Conservation (phyloP, 2,113 vertebrate genomes). For the Malurus alboscapulatus region DNA sequence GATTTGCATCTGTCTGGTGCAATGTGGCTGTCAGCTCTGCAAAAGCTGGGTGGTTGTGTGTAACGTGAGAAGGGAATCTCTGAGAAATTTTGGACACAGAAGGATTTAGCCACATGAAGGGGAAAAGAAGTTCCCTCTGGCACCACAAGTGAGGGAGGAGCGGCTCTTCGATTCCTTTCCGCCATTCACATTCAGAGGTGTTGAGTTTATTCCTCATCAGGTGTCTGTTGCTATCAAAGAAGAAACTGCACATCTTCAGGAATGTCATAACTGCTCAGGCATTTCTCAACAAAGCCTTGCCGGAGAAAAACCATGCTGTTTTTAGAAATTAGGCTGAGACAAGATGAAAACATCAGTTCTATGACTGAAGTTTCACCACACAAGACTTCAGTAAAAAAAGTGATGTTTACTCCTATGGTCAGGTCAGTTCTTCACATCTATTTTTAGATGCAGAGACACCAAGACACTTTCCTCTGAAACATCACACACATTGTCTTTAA, state of each 20-base stretch:
- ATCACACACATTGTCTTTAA: background rate
- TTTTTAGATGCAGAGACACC: background rate
- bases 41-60: background rate
- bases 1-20: background rate
- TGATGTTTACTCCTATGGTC: background rate
- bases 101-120: background rate
- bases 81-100: background rate
- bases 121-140: background rate
- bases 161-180: background rate
- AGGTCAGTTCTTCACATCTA: no score
- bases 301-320: background rate
- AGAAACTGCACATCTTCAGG: background rate
- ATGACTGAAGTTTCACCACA: background rate
- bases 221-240: background rate
- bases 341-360: background rate
- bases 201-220: background rate
- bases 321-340: background rate
- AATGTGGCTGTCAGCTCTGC: background rate
- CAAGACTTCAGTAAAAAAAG: background rate
- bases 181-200: background rate
- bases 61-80: background rate
- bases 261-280: background rate
- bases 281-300: background rate
- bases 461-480: background rate
- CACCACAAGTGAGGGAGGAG: background rate